Evolutionary conservation across 1,140 invertebrate species (phyloP), one percentile per base, ranked within the genome.

Genomic region (Vanessa atalanta): DNA sequence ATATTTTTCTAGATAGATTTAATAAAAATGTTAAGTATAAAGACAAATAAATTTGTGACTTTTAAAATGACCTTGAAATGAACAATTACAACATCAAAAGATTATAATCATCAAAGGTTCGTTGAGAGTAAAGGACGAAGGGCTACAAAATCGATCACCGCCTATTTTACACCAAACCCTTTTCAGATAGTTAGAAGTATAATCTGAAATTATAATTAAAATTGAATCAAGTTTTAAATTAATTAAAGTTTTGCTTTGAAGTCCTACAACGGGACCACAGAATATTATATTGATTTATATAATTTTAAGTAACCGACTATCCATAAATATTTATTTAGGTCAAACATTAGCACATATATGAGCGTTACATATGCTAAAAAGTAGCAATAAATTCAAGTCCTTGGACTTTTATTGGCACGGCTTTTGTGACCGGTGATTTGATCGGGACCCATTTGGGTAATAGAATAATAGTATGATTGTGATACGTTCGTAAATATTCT

Each of bases 31-130:
- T 31, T 31, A 4, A 6, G 26, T 31, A 31, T 31, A 31, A 1
- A 1, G 26, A 47, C 12, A 5, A 16, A 9, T 13, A 47, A 37
- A 66, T 50, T 23, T 23, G 23, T 53, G 51, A 14, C 51, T 26
- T 55, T 70, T 63, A 64, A 48, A 64, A 70, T 70, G 43, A 51
- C 69, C 48, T 70, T 47, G n/a, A 64, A 70, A 64, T 43, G 60
- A 64, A 23, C 69, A 70, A 23, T 70, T 60, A 70, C 47, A 70
- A 63, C 60, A 50, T 70, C 60, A 64, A 70, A 64, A 60, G 60
- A 70, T 61, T 61, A 70, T 50, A 70, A 70, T 60, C 43, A 61
- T 61, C 69, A 63, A 63, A 70, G 57, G 53, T 26, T 13, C 63
- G 23, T 47, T 37, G 50, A 50, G 60, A 63, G 55, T 69, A 47